A percentile compares a stretch with the other conserved stretches of the same genome.
phyloP scores from a whole-genome alignment of 2,888 invertebrate genomes.

The Eremobia ochroleuca region DNA sequence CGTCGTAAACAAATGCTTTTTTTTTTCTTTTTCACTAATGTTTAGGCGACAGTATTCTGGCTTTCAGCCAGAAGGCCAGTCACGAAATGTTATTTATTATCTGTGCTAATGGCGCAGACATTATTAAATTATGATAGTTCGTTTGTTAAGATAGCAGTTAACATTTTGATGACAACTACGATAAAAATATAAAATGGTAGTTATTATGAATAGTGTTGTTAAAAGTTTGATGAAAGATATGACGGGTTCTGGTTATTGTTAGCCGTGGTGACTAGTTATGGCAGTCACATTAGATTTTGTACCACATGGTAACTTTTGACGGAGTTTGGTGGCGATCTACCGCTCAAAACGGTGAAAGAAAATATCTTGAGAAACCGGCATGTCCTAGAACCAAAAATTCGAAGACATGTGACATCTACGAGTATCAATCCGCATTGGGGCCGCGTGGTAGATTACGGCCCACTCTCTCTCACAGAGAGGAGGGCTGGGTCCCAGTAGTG shows the following conservation, averaged over 20 bases:
- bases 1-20: slow-evolving; percentile 71
- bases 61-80: slow-evolving; percentile 73
- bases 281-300: neutral
- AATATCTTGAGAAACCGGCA: neutral
- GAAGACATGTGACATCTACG: neutral
- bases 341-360: neutral
- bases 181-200: slow-evolving; percentile 63
- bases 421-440: neutral
- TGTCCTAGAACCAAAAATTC: neutral
- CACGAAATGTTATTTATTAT: slow-evolving; percentile 78
- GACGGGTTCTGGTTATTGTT: slow-evolving; percentile 22
- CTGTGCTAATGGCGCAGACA: slow-evolving; percentile 81
- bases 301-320: neutral
- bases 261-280: slow-evolving; percentile 14
- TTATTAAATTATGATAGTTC: slow-evolving; percentile 83
- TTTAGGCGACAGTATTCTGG: slow-evolving; percentile 72
- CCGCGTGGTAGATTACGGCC: neutral
- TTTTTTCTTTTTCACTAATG: slow-evolving; percentile 67
- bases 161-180: slow-evolving; percentile 62
- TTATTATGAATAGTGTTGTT: slow-evolving; percentile 59
- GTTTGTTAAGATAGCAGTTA: slow-evolving; percentile 75
- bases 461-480: too few relatives aligned
- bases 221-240: slow-evolving; percentile 50
- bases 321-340: neutral
- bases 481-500: too few relatives aligned